Evolutionary conservation across 1,140 invertebrate species (phyloP), one percentile per base, ranked within the genome.

Genomic region (Piezodorus guildinii): DNA sequence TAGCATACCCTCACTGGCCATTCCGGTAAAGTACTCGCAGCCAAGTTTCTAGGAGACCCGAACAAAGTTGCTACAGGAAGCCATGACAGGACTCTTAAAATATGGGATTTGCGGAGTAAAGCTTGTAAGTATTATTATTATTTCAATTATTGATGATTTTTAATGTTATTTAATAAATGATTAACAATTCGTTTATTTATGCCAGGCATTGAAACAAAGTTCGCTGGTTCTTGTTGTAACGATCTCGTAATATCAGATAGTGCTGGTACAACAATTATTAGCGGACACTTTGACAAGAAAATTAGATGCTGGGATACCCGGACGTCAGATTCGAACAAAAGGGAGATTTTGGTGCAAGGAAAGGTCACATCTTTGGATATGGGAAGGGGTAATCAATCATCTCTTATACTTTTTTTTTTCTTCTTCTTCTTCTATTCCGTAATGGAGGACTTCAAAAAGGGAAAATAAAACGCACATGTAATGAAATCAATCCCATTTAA

Each of bases 281-380:
- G 94, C 69, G 94, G 94, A 16, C 96, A 99, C 79, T 97, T 93
- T 76, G 96, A 99, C 77, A 97, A 96, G 75, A 86, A 84, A 69
- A 91, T 98, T 70, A 81, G 95, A 45, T 97, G 98, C 75, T 98
- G 95, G 94, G 96, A 99, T 72, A 87, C 86, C 65, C 81, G 94
- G 70, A 86, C 85, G 2, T 27, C n/a, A 3, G 86, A 89, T 69
- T 82, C 81, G 64, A 85, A 82, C 65, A 81, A 85, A 45, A 87
- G 91, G 73, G 88, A 95, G 74, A 88, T 98, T 65, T 72, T 88
- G 49, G 79, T 98, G 21, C 87, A 92, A 72, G 94, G 91, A 51
- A 94, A 93, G 81, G 87, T 98, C 49, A 98, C 95, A 8, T 98
- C 95, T 10, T 78, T 99, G 63, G 91, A 94, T 77, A 77, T 98